Base-by-base conservation (phyloP, 2,113 vertebrate species). In the Zosterops japonicus region DNA sequence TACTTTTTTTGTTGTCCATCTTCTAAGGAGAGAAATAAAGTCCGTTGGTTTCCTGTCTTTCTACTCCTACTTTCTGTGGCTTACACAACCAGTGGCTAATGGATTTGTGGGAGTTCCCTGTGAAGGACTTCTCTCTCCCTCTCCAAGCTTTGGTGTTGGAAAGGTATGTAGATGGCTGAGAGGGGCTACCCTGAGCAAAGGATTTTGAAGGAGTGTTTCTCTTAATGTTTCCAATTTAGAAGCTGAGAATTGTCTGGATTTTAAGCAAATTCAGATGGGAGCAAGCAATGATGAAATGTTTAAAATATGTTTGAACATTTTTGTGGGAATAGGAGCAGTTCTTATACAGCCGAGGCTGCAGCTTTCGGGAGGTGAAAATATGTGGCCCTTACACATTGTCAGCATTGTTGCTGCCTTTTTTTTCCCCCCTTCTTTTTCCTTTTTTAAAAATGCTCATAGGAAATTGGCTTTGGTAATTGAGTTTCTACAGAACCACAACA, bases 381-480 rank as follows among this genome's bases (percentile, higher is more conserved):
- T 78, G 90, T 53, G 68, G 79, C 76, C 92, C 69, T 94, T 96
- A 65, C 75, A 89, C 93, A 81, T 96, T 83, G 92, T 96, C 93
- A 68, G 83, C 72, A 57, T 93, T 88, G 86, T 95, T 92, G 72
- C 80, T 93, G 71, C 9, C 4, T 81, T 52, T 80, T 65, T 53
- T 55, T 57, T 31, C 6, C 0, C 24, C 0, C 39, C 18, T 44
- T 25, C 16, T 27, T 14, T 36, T 53, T 33, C 36, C 53, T 86
- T 74, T 88, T 79, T 91, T 18, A 52, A 71, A 71, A 95, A 93
- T 89, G 77, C 69, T 95, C n/a, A 18, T 94, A 96, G 93, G 95
- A 97, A 96, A 96, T 97, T 96, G 68, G 95, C 95, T 95, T 93
- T 96, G 85, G 85, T 97, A 96, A 96, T 96, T 96, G 95, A 96